Evolutionary conservation across 2,797 vertebrate genomes (phyloP).

Genomic region (Eremophila alpestris): DNA sequence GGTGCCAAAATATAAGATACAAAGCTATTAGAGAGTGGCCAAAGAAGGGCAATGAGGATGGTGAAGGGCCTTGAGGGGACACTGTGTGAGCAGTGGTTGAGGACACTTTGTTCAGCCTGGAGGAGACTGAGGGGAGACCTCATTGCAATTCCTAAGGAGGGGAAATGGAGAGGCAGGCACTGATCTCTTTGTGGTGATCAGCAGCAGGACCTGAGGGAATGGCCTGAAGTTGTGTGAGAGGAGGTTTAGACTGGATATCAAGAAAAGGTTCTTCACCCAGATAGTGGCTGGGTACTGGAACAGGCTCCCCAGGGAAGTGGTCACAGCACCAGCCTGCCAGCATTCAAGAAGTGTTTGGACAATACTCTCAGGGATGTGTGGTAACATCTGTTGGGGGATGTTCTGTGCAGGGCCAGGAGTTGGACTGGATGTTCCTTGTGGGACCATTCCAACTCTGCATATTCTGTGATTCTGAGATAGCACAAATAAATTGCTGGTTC

Average conservation of each 20-base stretch:
- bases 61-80: background rate
- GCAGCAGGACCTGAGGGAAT: fast-evolving
- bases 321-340: background rate
- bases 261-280: background rate
- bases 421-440: background rate
- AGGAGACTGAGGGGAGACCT: background rate
- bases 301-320: background rate
- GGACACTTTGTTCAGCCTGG: background rate
- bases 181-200: background rate
- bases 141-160: fast-evolving
- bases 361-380: background rate
- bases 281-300: background rate
- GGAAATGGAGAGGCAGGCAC: background rate
- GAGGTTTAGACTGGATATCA: background rate
- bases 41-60: fast-evolving
- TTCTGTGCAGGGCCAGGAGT: background rate
- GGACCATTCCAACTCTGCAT: background rate
- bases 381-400: no score
- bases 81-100: fast-evolving
- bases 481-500: background rate
- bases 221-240: background rate
- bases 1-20: background rate
- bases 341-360: background rate
- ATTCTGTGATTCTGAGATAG: background rate
- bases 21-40: background rate